Base-by-base conservation (phyloP, 2,888 invertebrate genomes). In the Noctua janthina region DNA sequence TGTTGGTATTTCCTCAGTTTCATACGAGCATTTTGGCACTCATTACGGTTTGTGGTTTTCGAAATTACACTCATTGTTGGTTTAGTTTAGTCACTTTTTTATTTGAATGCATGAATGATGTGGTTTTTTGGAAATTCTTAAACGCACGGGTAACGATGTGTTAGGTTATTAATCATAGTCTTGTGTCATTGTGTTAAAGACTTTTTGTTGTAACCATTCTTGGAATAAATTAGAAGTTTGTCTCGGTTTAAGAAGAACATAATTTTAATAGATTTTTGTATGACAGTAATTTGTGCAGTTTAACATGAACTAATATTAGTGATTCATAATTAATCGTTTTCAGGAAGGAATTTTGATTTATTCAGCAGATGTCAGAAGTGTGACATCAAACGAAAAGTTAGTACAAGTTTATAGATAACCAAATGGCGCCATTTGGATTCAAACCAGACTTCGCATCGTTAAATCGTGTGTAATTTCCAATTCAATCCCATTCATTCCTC, bases 21-120 rank as follows among this genome's bases (percentile, higher is more conserved):
- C 72, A 68, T 78, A 6, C 70, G n/a, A 71, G 62, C 72, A 80
- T 83, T 87, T 87, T 75, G 51, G 68, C 62, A 74, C 77, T 88
- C 84, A 90, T 89, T 86, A 81, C 74, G 43, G 49, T 74, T 74
- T 89, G 86, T 70, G 88, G 88, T 86, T 88, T 88, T 66, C 43
- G 2, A 84, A 86, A 85, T 89, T 78, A 83, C 69, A 59, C 46
- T 79, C 77, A 81, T 87, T 89, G 77, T 87, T 49, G 51, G 71
- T 81, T 85, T 68, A 82, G 74, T 84, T 85, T 82, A 64, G 76
- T 84, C 83, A 70, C n/a, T 66, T 81, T 81, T 80, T 83, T 78
- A 75, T 80, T 88, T 87, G 62, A 78, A 84, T 75, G 73, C 78
- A 68, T 74, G 51, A 81, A 56, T 81, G 68, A 75, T 64, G 62